Evolutionary conservation across 2,888 invertebrate genomes (phyloP).

Genomic region (Cephus nigrinus): DNA sequence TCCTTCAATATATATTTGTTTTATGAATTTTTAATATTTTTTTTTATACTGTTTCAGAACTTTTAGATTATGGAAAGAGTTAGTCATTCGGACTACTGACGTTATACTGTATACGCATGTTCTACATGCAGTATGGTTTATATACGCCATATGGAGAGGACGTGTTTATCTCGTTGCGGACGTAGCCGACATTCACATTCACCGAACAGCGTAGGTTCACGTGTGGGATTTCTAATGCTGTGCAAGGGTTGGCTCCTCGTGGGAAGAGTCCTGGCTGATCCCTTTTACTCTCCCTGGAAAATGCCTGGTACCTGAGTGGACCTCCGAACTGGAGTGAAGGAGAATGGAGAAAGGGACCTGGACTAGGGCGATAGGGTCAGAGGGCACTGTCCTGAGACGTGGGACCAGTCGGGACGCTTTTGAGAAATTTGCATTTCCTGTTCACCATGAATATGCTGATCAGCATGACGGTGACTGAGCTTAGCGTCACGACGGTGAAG

Average conservation of each 20-base stretch:
- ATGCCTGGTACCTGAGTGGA: neutral
- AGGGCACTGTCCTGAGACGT: slow-evolving; percentile 43
- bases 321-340: slow-evolving; percentile 10
- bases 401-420: slow-evolving; percentile 31
- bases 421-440: slow-evolving; percentile 56
- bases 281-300: neutral
- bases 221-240: neutral
- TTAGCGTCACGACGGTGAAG: neutral
- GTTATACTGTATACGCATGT: neutral
- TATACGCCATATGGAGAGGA: neutral
- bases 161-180: neutral
- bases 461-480: neutral
- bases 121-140: neutral
- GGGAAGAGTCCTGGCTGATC: neutral
- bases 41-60: neutral
- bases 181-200: neutral
- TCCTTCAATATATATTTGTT: neutral
- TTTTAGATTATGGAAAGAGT: neutral
- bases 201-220: neutral
- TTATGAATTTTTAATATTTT: too few relatives aligned
- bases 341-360: slow-evolving; percentile 13
- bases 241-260: neutral
- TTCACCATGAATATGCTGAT: slow-evolving; percentile 44
- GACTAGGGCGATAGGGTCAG: slow-evolving; percentile 39
- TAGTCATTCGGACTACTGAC: neutral